These are phyloP conservation scores for Achroia grisella DNA, from an alignment of 1,140 invertebrate genomes.

Conservation along the genomic window DNA sequence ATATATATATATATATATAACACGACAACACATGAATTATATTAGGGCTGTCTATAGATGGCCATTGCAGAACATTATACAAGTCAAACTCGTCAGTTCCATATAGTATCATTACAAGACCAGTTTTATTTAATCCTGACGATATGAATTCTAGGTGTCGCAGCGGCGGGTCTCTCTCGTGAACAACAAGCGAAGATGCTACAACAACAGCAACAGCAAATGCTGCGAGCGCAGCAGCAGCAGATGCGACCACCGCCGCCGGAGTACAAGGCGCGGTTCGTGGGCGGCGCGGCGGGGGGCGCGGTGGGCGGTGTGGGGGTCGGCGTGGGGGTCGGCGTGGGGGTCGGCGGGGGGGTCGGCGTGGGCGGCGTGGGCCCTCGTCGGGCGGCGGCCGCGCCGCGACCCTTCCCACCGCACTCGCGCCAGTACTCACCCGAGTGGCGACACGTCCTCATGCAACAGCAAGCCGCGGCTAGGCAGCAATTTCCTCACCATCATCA, in stretches of 20 bases:
- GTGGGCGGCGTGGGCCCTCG: slow-evolving; percentile 50
- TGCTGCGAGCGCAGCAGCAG: slow-evolving; percentile 74
- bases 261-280: slow-evolving; percentile 83
- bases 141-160: slow-evolving; percentile 32
- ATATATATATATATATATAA: no score
- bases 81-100: no score
- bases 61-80: no score
- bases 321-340: slow-evolving; percentile 70
- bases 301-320: slow-evolving; percentile 68
- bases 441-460: slow-evolving; percentile 82
- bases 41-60: no score
- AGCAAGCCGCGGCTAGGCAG: slow-evolving; percentile 77
- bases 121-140: no score
- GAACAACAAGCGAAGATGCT: slow-evolving; percentile 78
- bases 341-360: slow-evolving; percentile 74
- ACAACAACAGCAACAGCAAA: slow-evolving; percentile 75
- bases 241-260: slow-evolving; percentile 82
- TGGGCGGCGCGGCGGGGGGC: slow-evolving; percentile 74
- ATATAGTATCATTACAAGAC: no score
- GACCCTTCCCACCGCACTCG: slow-evolving; percentile 78
- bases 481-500: slow-evolving; percentile 80
- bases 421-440: slow-evolving; percentile 78
- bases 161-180: slow-evolving; percentile 68
- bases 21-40: no score
- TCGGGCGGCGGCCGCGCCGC: slow-evolving; percentile 73